These are phyloP conservation scores for Nycticebus coucang DNA, from an alignment of 2,113 vertebrate genomes.

Conservation along the genomic window DNA sequence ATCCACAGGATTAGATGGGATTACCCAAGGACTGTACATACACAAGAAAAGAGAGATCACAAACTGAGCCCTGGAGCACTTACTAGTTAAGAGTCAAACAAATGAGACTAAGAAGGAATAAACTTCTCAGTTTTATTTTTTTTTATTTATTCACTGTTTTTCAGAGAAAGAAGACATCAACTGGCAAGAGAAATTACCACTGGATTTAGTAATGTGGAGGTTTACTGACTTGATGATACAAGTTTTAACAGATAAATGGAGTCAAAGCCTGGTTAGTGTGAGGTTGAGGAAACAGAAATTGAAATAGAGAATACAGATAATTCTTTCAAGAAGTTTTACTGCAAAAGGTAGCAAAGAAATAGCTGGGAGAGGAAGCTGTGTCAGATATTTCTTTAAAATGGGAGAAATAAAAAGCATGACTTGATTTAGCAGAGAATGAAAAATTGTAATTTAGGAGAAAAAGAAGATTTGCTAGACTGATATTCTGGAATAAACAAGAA, in stretches of 20 bases:
- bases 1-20: not conserved
- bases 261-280: not conserved
- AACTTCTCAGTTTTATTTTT: too few relatives aligned
- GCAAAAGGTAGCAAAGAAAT: not conserved
- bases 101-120: not conserved
- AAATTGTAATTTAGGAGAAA: conserved; percentile 8
- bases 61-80: not conserved
- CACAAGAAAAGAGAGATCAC: not conserved
- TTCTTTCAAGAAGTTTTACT: conserved; percentile 21
- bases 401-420: conserved; percentile 16
- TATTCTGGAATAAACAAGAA: not conserved
- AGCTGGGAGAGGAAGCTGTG: not conserved
- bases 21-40: not conserved
- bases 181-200: conserved; percentile 3
- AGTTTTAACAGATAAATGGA: not conserved
- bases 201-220: conserved; percentile 27
- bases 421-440: conserved; percentile 33
- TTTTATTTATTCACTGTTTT: too few relatives aligned
- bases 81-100: not conserved
- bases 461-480: not conserved
- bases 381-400: conserved; percentile 12
- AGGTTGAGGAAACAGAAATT: conserved; percentile 27
- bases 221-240: not conserved
- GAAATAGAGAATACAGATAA: not conserved
- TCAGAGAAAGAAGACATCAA: conserved; percentile 16